Base-by-base conservation (phyloP, 2,888 invertebrate species). In the Endotricha flammealis region DNA sequence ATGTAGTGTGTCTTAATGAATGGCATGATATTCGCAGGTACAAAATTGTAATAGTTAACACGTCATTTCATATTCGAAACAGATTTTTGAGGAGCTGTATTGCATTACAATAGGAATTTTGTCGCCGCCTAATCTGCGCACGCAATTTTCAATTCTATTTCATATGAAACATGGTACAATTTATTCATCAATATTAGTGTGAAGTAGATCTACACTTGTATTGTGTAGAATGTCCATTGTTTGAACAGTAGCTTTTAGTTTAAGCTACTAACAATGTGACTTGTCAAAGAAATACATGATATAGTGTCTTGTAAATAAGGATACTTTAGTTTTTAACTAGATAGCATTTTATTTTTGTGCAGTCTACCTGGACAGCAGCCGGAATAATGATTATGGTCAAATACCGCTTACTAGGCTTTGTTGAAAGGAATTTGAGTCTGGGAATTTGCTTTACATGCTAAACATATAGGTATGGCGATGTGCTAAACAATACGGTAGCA, bases 371-470 rank as follows among this genome's bases (percentile, higher is more conserved):
- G 48, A 54, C 64, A 61, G 63, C 55, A 61, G 53, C 49, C 58
- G 62, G 79, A 79, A 80, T 80, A 76, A 65, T 71, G 71, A 80
- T 75, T n/a, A 66, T 59, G 59, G 53, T 50, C 61, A 57, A 71
- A 71, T 73, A 65, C 64, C 63, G 8, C 57, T 57, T 60, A 59
- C 59, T 53, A 61, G 53, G 61, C 62, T 69, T 69, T 62, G 62
- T 67, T 57, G 52, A 50, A 59, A n/a, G 63, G 73, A 67, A 71
- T 34, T 13, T 9, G 28, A 34, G 12, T 9, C 12, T 17, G 9
- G 27, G 7, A 27, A 20, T 20, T 20, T 20, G 20, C n/a, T n/a
- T n/a, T n/a, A n/a, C n/a, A n/a, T n/a, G n/a, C n/a, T n/a, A n/a
- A n/a, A n/a, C n/a, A n/a, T n/a, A n/a, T n/a, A n/a, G n/a, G n/a